Base-by-base conservation (phyloP, 2,113 vertebrate genomes). In the Python bivittatus region DNA sequence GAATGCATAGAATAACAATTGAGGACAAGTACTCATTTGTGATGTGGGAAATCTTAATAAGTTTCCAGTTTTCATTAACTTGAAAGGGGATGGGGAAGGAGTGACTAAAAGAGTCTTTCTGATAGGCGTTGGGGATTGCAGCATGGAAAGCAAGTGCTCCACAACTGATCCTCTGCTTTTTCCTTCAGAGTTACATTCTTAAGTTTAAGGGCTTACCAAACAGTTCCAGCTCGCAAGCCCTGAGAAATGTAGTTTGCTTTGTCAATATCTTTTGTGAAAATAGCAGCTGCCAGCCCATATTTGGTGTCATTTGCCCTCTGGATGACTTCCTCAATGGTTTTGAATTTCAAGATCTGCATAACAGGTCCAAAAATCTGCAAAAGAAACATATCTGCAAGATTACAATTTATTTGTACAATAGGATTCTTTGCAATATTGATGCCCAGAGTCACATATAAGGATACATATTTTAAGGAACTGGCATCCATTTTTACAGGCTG, bases 321-420 rank as follows among this genome's bases (percentile, higher is more conserved):
- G 1, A 99, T 92, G 0, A 98, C 99, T 93, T 99, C 99, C 94
- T 99, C 99, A 0, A 99, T 88, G 1, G 97, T 98, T 94, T 98
- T 99, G 95, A 99, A 99, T 95, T 99, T 99, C 52, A 99, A 95
- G 88, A 99, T 98, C 97, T 99, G 99, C 99, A 99, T 99, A 68
- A 99, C 99, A 0, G 99, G 99, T 56, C 99, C 99, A 56, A 99
- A 99, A 90, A 99, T 99, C 99, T 99, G 93, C 15, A 84, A 91
- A 68, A 84, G 92, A 94, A 6, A 91, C 87, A 5, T 57, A 0
- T 68, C 1, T 29, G 56, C 4, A 6, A 12, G 10, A 23, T 64
- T 90, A 8, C 42, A 22, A 10, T n/a, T 20, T 53, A 33, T 64
- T 84, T 64, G 1, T 1, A 6, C 38, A 25, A 15, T 20, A 64